Evolutionary conservation across 2,888 invertebrate genomes (phyloP), one percentile per base, ranked within the genome.

Genomic region (Meandrusa payeni): DNA sequence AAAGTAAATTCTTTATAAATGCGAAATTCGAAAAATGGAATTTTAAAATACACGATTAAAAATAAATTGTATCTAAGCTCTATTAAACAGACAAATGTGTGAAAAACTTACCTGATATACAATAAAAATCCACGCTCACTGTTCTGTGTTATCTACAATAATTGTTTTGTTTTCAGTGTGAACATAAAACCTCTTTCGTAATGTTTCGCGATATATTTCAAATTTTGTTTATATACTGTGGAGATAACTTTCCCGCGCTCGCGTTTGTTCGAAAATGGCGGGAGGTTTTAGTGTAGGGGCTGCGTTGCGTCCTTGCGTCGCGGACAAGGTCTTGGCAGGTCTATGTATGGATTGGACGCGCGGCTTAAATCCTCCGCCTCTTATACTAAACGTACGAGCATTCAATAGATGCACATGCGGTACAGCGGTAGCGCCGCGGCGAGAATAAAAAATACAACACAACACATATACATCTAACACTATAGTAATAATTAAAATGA

Each of bases 231-330:
- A 34, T 41, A 42, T 46, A 23, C 31, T 32, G 49, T 47, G 59
- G 54, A 70, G 67, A 60, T 69, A 69, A 75, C 76, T 71, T 74
- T 72, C 70, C 71, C 72, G 76, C 71, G 68, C 57, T 55, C 65
- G 69, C 61, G 76, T 71, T 70, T 65, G 71, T 69, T 73, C 54
- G 68, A 69, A 76, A 81, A 82, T 86, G 85, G 76, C 74, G 69
- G 76, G 74, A 55, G 56, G 64, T 57, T 76, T 73, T 70, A 68
- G 66, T 45, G 41, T 66, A 71, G 77, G 80, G 79, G 83, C 79
- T 76, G 78, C 52, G 57, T 52, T 59, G 61, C 69, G 85, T 86
- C 86, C 86, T 87, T 86, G 86, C 76, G 78, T 64, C 58, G 78
- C 64, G 69, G 63, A 69, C 85, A 86, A 86, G 86, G 85, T 80